Evolutionary conservation across 2,797 vertebrate species (phyloP), one percentile per base, ranked within the genome.

Genomic region (Setipinna tenuifilis): DNA sequence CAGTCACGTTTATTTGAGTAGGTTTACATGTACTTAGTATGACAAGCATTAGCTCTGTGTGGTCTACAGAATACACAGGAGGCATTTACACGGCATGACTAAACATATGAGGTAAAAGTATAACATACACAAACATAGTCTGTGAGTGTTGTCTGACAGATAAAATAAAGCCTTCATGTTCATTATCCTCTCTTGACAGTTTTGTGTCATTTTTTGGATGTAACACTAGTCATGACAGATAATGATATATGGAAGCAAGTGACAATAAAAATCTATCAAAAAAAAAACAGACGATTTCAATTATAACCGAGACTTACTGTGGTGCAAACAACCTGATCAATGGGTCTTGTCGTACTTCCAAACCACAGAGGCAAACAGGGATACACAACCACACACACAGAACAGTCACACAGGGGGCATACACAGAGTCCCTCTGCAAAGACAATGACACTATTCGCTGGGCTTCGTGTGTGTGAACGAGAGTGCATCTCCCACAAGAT

Each of bases 401-500:
- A 41, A 9, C 44, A 44, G 44, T 54, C 50, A 54, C 50, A 54
- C 50, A 54, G 50, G 50, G 50, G 50, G 17, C 35, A 78, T 17
- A 41, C 31, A 44, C 31, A 31, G 3, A 44, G 19, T 17, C 31
- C 31, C 71, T 35, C n/a, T 78, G 35, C 71, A 21, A 16, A 35
- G 71, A 41, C 65, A 71, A 31, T 71, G 28, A 71, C 28, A 31
- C 19, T n/a, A 14, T 54, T 9, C 14, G 50, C 50, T 1, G 7
- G 50, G 9, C 9, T 14, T 9, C 50, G 85, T 48, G 50, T 84
- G 31, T 25, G 61, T 6, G 14, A 82, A 23, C 75, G 83, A 84
- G 83, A 88, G 68, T 81, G 31, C 6, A 82, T 58, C 85, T 81
- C 80, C 83, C 54, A 59, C 62, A 78, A 83, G 81, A 87, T 83